Evolutionary conservation across 1,140 invertebrate species (phyloP), one percentile per base, ranked within the genome.

Genomic region (Bombus sylvicola): DNA sequence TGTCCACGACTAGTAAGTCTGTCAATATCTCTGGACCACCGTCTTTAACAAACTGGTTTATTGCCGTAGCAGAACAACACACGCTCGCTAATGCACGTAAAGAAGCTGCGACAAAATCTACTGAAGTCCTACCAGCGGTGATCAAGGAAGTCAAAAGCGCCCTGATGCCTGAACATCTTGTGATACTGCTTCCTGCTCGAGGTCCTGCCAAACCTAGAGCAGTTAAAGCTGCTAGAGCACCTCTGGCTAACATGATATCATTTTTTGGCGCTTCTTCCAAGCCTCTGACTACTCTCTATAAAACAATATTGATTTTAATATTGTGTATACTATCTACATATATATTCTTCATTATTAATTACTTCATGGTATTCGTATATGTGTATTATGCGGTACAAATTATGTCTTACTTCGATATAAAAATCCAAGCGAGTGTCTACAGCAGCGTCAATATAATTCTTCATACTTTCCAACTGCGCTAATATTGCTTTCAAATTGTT

Each of bases 11-110:
- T 4, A 97, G 90, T 9, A 97, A 93, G 77, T 97, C 96, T 1
- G 96, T 94, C 3, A 97, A 85, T 25, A 97, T 96, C 83, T 97
- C 96, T 1, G 97, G 95, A 8, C 97, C 97, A 37, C 96, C 96
- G 53, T 96, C 96, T 94, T 95, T 95, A 78, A 97, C 96, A 62
- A 97, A 96, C 87, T 96, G 96, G 12, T 96, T 94, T 57, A 97
- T 96, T 4, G 96, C 96, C 81, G 96, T 96, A 1, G 96, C 93
- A 37, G 97, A 96, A 90, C 96, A 97, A 83, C 97, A 97, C 0
- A 97, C 95, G 22, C 97, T 96, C 0, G 97, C 96, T 0, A 97
- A 93, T 1, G 96, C 96, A 4, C 97, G 94, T 0, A 97, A 92
- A 3, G 96, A 95, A 8, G 96, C 94, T 22, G 96, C 94, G 4